phyloP scores from a whole-genome alignment of 2,113 vertebrate species.

The Pantherophis guttatus region DNA sequence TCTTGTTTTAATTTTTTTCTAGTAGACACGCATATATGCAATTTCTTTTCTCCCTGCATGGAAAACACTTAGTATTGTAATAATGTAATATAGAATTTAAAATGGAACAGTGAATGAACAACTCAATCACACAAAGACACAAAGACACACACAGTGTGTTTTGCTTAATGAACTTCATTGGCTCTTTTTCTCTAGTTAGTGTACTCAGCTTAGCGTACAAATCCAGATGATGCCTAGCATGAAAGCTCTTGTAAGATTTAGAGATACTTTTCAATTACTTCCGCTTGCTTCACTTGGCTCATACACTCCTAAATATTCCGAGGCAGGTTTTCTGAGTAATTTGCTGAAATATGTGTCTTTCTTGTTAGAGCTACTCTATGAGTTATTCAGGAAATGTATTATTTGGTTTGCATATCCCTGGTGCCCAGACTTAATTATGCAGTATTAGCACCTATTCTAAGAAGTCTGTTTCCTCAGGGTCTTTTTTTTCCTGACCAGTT shows the following conservation, averaged over 20 bases:
- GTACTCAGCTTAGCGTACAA: not conserved
- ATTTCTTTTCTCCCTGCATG: not conserved
- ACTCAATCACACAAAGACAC: not conserved
- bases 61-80: not conserved
- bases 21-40: not conserved
- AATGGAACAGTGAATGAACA: not conserved
- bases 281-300: not conserved
- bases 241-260: not conserved
- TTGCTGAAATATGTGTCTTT: conserved; percentile 53
- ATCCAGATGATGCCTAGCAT: not conserved
- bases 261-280: conserved; percentile 20
- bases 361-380: conserved; percentile 59
- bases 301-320: conserved; percentile 6
- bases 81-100: not conserved
- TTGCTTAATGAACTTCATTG: not conserved
- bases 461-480: conserved; percentile 57
- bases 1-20: not conserved
- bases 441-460: conserved; percentile 66
- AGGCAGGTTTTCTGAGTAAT: conserved; percentile 11
- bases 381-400: conserved; percentile 69
- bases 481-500: conserved; percentile 27
- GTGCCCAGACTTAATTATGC: conserved; percentile 65
- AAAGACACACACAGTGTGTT: not conserved
- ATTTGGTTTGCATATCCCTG: conserved; percentile 67
- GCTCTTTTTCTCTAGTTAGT: not conserved